phyloP scores from a whole-genome alignment of 2,888 invertebrate genomes.

The Fabriciana adippe region DNA sequence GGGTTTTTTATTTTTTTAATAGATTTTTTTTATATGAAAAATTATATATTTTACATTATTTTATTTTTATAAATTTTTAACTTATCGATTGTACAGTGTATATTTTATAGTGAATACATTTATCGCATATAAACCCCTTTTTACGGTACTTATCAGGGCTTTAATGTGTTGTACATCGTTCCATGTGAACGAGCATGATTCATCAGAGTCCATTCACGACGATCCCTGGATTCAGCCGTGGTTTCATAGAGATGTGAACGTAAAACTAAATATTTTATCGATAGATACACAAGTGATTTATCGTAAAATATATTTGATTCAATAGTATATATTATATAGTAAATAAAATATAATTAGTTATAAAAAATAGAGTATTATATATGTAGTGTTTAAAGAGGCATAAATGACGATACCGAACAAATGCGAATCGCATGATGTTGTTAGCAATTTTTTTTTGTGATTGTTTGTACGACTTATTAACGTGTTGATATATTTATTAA shows the following conservation, averaged over 20 bases:
- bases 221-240: constrained; percentile 67
- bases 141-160: constrained; percentile 50
- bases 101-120: constrained; percentile 40
- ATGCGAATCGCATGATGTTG: too few species aligned
- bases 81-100: constrained; percentile 11
- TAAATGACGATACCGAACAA: too few species aligned
- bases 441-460: too few species aligned
- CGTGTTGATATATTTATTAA: too few species aligned
- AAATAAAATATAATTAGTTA: neutral
- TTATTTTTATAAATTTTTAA: neutral
- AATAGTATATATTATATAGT: neutral
- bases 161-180: constrained; percentile 63
- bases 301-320: neutral
- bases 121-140: constrained; percentile 54
- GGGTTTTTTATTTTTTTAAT: too few species aligned
- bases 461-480: too few species aligned
- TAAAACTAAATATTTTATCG: neutral
- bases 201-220: constrained; percentile 76
- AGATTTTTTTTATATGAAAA: neutral
- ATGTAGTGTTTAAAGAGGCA: too few species aligned
- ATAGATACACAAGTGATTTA: neutral
- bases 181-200: constrained; percentile 70
- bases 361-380: too few species aligned
- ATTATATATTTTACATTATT: neutral
- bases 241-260: constrained; percentile 57